Base-by-base conservation (phyloP, 2,888 invertebrate species). In the Caenorhabditis sinica region DNA sequence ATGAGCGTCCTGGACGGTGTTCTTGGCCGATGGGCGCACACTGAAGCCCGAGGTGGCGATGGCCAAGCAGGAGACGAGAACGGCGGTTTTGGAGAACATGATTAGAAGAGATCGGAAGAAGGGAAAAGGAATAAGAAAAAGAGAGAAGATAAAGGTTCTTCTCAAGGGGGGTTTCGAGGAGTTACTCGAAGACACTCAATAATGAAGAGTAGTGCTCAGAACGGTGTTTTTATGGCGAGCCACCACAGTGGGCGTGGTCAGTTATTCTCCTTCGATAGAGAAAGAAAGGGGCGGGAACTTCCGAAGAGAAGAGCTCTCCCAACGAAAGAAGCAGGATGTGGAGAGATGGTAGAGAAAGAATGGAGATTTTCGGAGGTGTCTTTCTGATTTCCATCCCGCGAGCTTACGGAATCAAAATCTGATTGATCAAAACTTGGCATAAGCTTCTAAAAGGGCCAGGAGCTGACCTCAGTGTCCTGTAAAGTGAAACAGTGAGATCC, bases 1-100 rank as follows among this genome's bases (percentile, higher is more conserved):
- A n/a, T 45, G 49, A 30, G 79, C 79, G n/a, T 79, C 79, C 23
- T 79, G 71, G 17, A 79, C 79, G 8, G 72, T 65, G 72, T 63
- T 79, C 72, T 65, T 65, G 11, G 65, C 23, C 23, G 71, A 33
- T 20, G 63, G 25, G 17, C 36, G 71, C 13, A 65, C 43, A 20
- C 45, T 51, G 63, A 53, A 79, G 40, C 36, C 69, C 13, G 77
- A 69, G 20, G 25, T 23, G 45, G 43, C 60, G 17, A 68, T 15
- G 33, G 58, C 49, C 23, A 30, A 60, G 28, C 56, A 56, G 13
- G 30, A 60, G 17, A 60, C 20, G 60, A 76, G 36, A 36, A 69
- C 4, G 30, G 49, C 33, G 9, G 61, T 20, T 8, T 23, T 51
- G 68, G 28, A 40, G 58, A 68, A 17, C 51, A 75, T 73, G 61